Base-by-base conservation (phyloP, 1,140 invertebrate species). In the Saccostrea echinata region DNA sequence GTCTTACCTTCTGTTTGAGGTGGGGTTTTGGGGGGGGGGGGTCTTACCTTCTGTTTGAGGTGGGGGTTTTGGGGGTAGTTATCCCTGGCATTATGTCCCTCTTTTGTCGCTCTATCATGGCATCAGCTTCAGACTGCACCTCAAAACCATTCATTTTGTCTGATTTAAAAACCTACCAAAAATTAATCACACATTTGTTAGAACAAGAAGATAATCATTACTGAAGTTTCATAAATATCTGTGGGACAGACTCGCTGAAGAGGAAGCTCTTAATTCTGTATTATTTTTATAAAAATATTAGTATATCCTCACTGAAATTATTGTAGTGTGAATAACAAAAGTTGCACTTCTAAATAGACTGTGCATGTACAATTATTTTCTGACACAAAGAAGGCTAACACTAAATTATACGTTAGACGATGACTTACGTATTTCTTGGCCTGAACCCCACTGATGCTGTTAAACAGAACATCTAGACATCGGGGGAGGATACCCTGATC, bases 61-160 rank as follows among this genome's bases (percentile, higher is more conserved):
- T 76, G 68, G 68, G 90, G 33, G 91, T 92, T 91, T 90, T 93
- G 16, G 92, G 92, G n/a, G 91, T 91, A 16, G 90, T 92, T n/a
- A 94, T 88, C 9, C 89, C 91, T 27, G 94, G 93, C 21, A 94
- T 61, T 8, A 95, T 92, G 51, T 94, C 94, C 84, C 90, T 91
- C 33, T 86, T 96, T 88, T 97, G 97, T 27, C 97, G 95, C 89
- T 98, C 98, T 27, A 97, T 93, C 95, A 97, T 96, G 0, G 98
- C 98, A 95, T 99, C 98, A 30, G 96, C 97, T 91, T 98, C 97
- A 52, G 96, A 96, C 94, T 98, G 97, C 13, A 98, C 95, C 91
- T 99, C 98, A 95, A 99, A 99, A 85, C 98, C 97, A 96, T 99
- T 99, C 94, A 98, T 96, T 93, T 96, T 97, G 92, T 99, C 98